A percentile compares a stretch with the other conserved stretches of the same genome.
Conservation (phyloP, 1,140 invertebrate species). For the Homarus americanus region DNA sequence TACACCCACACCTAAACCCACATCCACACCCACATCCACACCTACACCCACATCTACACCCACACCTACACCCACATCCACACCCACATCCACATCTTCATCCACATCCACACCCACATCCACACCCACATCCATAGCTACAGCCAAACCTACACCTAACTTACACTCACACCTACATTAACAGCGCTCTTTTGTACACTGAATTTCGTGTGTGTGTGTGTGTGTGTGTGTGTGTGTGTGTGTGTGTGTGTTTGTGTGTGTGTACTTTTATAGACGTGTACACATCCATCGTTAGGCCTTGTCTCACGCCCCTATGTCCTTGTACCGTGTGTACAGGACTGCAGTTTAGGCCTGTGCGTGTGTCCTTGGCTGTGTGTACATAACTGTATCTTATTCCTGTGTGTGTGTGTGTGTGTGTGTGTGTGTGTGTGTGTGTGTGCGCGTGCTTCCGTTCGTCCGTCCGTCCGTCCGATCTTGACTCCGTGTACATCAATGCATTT, state of each 20-base stretch:
- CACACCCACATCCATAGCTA: no score
- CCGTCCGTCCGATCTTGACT: no score
- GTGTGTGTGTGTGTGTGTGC: conserved; percentile 4
- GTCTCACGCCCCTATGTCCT: not conserved
- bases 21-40: no score
- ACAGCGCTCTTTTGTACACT: no score
- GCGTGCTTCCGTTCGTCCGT: not conserved
- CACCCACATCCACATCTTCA: no score
- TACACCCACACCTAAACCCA: no score
- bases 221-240: conserved; percentile 36
- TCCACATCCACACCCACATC: no score
- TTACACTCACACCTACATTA: no score
- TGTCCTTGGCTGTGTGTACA: not conserved
- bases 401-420: conserved; percentile 3
- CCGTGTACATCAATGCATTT: no score
- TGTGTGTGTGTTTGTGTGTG: conserved; percentile 8
- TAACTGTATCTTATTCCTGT: not conserved
- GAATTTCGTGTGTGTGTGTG: conserved; percentile 32
- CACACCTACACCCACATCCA: no score
- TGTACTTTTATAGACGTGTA: not conserved
- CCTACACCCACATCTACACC: no score
- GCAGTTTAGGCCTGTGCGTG: not conserved
- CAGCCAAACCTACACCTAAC: no score
- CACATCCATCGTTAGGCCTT: not conserved
- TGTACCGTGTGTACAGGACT: not conserved